Conservation (phyloP, 2,797 vertebrate genomes). For the Characodon lateralis region DNA sequence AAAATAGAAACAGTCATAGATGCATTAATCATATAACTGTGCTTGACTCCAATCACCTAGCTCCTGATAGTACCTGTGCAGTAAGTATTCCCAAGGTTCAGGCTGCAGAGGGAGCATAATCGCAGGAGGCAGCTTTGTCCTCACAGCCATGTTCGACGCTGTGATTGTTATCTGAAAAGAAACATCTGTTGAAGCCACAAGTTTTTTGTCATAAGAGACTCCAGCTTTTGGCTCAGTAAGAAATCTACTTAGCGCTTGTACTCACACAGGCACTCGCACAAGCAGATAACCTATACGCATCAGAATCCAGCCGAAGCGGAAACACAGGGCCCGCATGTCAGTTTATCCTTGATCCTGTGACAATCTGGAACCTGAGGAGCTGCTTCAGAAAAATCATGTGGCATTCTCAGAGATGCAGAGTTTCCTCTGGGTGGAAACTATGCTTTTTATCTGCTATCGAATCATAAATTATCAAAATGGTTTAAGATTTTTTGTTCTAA, state of each 20-base stretch:
- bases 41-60: constrained; percentile 58
- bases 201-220: constrained; percentile 56
- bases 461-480: constrained; percentile 56
- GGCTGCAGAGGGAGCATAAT: constrained; percentile 51
- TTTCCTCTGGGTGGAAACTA: constrained; percentile 44
- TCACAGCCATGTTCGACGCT: constrained; percentile 58
- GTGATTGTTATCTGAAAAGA: constrained; percentile 67
- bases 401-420: constrained; percentile 41
- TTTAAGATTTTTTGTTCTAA: constrained; percentile 34
- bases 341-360: constrained; percentile 51
- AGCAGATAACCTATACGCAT: constrained; percentile 49
- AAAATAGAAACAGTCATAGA: constrained; percentile 69
- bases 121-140: constrained; percentile 62
- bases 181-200: constrained; percentile 71
- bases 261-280: constrained; percentile 21
- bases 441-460: constrained; percentile 34
- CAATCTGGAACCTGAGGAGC: constrained; percentile 45
- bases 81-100: constrained; percentile 60
- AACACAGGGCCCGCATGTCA: constrained; percentile 49
- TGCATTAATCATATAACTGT: constrained; percentile 63
- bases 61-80: constrained; percentile 42
- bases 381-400: constrained; percentile 50
- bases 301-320: constrained; percentile 39
- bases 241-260: constrained; percentile 49
- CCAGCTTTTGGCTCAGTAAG: constrained; percentile 51